Base-by-base conservation (phyloP, 37 sponge, comb jelly and placozoan species). In the Corticium candelabrum region DNA sequence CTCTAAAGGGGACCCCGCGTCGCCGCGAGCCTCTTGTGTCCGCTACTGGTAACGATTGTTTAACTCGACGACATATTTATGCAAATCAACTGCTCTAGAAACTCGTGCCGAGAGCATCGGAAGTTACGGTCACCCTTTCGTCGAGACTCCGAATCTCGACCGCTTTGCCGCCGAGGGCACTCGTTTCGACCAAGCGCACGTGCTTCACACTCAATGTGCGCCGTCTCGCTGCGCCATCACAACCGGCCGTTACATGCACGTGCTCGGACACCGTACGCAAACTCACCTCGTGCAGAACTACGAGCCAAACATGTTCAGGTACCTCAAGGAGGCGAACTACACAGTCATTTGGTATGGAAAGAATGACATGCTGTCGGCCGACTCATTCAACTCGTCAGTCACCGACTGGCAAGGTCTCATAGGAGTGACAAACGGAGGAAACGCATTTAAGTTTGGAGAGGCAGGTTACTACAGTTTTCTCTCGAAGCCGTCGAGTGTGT, bases 211-310 rank as follows among this genome's bases (percentile, higher is more conserved):
- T 15, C 73, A 70, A 15, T 70, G 73, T 34, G 73, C 73, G 5
- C 73, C 73, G 31, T 29, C 29, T 29, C 73, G 73, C 35, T 70
- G 73, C 31, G 73, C 73, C 73, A 70, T 70, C 73, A 70, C 31
- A 4, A 70, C 73, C 31, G 73, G 73, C 5, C 5, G 73, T 30
- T 70, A 70, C 73, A 70, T 70, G 73, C 73, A 70, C 21, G 73
- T 70, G 33, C 73, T 70, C 31, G 73, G 73, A 35, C 73, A 70
- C 31, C 33, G 73, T 5, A 70, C 73, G 29, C 73, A 70, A 32
- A 70, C 7, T 32, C 73, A 70, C 36, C 73, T 70, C 31, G 73
- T 70, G 29, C 73, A 70, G 36, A 15, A 29, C 73, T 70, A 70
- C 73, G 73, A 70, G 36, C 73, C 73, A 4, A 70, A 70, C 31